Percentiles rank a stretch among this genome's conserved stretches.
These are phyloP conservation scores for Nasonia longicornis DNA, from an alignment of 1,140 invertebrate genomes.

Conservation along the genomic window DNA sequence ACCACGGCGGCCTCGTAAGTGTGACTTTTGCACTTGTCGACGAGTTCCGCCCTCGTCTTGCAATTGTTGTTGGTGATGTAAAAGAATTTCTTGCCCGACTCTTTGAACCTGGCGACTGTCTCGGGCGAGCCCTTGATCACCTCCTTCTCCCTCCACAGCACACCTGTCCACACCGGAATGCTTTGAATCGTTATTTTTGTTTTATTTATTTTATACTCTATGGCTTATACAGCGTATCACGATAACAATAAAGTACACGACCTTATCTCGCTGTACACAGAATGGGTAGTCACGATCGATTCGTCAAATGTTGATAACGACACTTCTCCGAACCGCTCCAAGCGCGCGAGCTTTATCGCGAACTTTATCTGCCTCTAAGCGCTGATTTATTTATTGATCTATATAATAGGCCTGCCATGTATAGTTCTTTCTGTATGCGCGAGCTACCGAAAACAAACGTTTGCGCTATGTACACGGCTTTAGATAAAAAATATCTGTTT, in stretches of 20 bases:
- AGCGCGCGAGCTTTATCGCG: not conserved
- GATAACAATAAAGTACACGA: not conserved
- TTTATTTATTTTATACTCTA: no score
- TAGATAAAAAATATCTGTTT: not conserved
- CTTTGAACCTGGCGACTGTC: slow-evolving; percentile 78
- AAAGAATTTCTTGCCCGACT: slow-evolving; percentile 85
- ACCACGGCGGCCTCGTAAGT: slow-evolving; percentile 76
- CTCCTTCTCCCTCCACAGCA: slow-evolving; percentile 86
- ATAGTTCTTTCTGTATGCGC: no score
- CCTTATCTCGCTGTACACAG: not conserved
- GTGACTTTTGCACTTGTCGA: slow-evolving; percentile 80
- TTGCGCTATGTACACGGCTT: no score
- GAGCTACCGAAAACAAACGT: not conserved
- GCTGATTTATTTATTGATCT: slow-evolving; percentile 4
- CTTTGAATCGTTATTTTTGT: not conserved
- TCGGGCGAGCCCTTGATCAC: slow-evolving; percentile 79
- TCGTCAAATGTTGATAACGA: not conserved
- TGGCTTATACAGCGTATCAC: not conserved
- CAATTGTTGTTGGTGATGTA: slow-evolving; percentile 96
- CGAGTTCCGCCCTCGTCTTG: slow-evolving; percentile 84
- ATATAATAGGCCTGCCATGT: no score
- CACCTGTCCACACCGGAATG: slow-evolving; percentile 70
- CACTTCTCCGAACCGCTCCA: not conserved
- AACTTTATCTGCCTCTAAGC: not conserved
- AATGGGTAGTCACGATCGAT: not conserved